phyloP scores from a whole-genome alignment of 2,113 vertebrate genomes.

The Dascyllus trimaculatus region DNA sequence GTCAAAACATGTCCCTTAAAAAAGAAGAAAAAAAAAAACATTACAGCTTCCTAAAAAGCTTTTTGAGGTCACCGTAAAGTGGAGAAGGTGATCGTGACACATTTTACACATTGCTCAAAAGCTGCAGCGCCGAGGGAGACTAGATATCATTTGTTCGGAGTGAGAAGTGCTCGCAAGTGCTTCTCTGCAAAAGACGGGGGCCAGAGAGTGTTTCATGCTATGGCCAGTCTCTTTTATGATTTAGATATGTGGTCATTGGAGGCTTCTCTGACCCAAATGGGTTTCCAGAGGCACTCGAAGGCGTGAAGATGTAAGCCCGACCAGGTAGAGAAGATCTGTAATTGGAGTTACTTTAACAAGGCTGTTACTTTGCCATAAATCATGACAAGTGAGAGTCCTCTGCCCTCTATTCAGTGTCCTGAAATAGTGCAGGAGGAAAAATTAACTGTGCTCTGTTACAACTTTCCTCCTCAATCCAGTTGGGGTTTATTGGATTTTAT shows the following conservation, averaged over 20 bases:
- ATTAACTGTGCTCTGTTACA: slow-evolving; percentile 50
- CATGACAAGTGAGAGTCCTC: slow-evolving; percentile 65
- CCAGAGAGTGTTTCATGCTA: slow-evolving; percentile 34
- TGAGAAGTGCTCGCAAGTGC: slow-evolving; percentile 47
- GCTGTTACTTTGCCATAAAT: slow-evolving; percentile 77
- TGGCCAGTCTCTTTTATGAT: slow-evolving; percentile 41
- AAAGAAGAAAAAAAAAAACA: neutral
- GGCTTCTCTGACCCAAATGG: slow-evolving; percentile 69
- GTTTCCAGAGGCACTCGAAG: slow-evolving; percentile 46
- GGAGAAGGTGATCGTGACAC: slow-evolving; percentile 57
- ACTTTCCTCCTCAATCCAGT: slow-evolving; percentile 56
- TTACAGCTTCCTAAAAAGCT: slow-evolving; percentile 43
- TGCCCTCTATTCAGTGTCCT: slow-evolving; percentile 73
- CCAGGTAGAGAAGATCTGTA: slow-evolving; percentile 69
- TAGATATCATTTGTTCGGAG: slow-evolving; percentile 57
- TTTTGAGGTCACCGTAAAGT: slow-evolving; percentile 62
- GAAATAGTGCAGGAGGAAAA: slow-evolving; percentile 71
- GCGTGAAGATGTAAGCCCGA: slow-evolving; percentile 42
- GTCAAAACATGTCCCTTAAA: slow-evolving; percentile 39
- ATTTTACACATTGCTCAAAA: slow-evolving; percentile 55
- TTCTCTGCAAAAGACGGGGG: slow-evolving; percentile 23
- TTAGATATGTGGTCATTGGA: slow-evolving; percentile 66
- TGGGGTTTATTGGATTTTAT: slow-evolving; percentile 66
- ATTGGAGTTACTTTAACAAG: slow-evolving; percentile 76
- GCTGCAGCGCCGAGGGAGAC: slow-evolving; percentile 36